A percentile compares a stretch with the other conserved stretches of the same genome.
Evolutionary conservation across 2,113 vertebrate genomes (phyloP).

Genomic region (Tragelaphus imberbis): DNA sequence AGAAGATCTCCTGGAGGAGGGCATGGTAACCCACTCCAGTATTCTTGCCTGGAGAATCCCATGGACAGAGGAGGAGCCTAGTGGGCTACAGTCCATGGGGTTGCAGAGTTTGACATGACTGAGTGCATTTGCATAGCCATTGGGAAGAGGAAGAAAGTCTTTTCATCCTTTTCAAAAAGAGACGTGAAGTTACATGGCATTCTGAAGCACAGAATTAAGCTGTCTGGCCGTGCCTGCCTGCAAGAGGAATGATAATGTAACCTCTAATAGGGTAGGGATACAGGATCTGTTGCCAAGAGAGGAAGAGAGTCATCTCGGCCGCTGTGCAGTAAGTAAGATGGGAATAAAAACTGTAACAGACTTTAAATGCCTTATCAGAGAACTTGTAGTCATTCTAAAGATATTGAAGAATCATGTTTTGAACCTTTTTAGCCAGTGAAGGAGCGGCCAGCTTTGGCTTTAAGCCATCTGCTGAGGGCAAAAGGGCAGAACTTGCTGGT

Average conservation of each 20-base stretch:
- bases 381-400: neutral
- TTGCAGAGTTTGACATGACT: neutral
- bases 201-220: neutral
- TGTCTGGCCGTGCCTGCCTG: neutral
- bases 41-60: neutral
- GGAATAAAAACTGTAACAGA: neutral
- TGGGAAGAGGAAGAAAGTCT: neutral
- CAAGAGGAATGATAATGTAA: neutral
- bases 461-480: neutral
- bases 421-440: neutral
- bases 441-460: neutral
- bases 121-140: rapidly evolving
- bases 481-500: neutral
- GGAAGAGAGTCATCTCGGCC: neutral
- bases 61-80: neutral
- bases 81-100: neutral
- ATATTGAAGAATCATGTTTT: too few species aligned
- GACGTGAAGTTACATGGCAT: neutral
- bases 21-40: neutral
- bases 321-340: neutral
- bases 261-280: too few species aligned
- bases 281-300: neutral
- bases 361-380: neutral
- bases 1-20: neutral
- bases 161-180: neutral